A percentile compares a stretch with the other conserved stretches of the same genome.
These are phyloP conservation scores for Synergus itoensis DNA, from an alignment of 2,888 invertebrate species.

Conservation along the genomic window DNA sequence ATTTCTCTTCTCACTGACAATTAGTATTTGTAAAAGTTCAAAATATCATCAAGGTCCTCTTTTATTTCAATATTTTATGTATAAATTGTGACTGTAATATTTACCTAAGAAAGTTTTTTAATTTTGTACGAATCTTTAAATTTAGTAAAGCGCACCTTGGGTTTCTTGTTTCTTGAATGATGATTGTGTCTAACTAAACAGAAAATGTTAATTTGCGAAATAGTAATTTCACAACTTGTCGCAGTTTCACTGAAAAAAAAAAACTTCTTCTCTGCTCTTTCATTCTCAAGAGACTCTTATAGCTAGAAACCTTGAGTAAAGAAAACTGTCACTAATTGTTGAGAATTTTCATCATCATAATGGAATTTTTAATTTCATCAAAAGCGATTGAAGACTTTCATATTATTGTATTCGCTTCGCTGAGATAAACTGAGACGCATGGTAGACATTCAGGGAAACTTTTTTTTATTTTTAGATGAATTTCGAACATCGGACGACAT, in stretches of 20 bases:
- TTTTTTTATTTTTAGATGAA: neutral
- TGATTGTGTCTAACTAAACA: neutral
- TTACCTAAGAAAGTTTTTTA: too few relatives aligned
- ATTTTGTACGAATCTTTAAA: neutral
- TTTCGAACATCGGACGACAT: neutral
- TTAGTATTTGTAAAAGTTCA: too few relatives aligned
- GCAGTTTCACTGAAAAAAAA: neutral
- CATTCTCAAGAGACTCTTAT: neutral
- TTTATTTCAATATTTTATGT: too few relatives aligned
- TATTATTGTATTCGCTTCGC: neutral
- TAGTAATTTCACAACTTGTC: neutral
- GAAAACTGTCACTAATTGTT: constrained; percentile 1
- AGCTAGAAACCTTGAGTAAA: neutral
- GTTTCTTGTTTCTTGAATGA: neutral
- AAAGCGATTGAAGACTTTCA: neutral
- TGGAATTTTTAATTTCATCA: neutral
- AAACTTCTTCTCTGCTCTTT: neutral
- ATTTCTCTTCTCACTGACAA: too few relatives aligned
- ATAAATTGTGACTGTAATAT: too few relatives aligned
- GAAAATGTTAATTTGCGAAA: neutral
- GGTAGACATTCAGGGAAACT: neutral
- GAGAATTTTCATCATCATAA: neutral
- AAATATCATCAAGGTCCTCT: too few relatives aligned
- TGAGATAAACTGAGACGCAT: neutral
- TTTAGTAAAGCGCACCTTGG: neutral